Evolutionary conservation across 2,888 invertebrate genomes (phyloP).

Genomic region (Cephus runcator): DNA sequence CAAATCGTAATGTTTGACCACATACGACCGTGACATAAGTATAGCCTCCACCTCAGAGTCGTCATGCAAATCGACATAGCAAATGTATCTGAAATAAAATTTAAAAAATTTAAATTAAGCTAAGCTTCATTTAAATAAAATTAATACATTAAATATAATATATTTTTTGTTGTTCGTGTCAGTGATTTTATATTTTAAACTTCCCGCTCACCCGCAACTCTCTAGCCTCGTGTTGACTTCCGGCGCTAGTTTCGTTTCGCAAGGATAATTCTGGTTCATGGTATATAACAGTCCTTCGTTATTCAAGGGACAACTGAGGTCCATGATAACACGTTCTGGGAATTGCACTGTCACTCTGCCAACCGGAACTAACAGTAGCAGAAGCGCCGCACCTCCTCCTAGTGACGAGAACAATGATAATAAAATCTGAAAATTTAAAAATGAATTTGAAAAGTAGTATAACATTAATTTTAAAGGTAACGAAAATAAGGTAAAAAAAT

Average conservation of each 20-base stretch:
- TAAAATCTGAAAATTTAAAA: slow-evolving; percentile 69
- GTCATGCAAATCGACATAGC: slow-evolving; percentile 62
- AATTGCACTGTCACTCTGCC: slow-evolving; percentile 76
- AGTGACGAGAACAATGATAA: slow-evolving; percentile 75
- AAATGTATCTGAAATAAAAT: slow-evolving; percentile 68
- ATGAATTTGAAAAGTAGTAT: background rate
- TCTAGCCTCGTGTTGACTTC: slow-evolving; percentile 47
- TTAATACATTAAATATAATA: background rate
- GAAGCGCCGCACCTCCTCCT: slow-evolving; percentile 75
- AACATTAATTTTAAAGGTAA: background rate
- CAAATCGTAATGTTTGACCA: slow-evolving; percentile 57
- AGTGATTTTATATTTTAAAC: background rate
- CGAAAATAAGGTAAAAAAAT: background rate
- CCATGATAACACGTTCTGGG: slow-evolving; percentile 72
- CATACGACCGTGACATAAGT: slow-evolving; percentile 69
- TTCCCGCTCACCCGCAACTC: slow-evolving; percentile 55
- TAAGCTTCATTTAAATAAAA: background rate
- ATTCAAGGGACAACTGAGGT: slow-evolving; percentile 67
- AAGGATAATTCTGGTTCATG: slow-evolving; percentile 51
- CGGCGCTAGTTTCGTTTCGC: slow-evolving; percentile 45
- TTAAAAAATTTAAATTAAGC: background rate
- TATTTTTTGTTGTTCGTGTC: slow-evolving; percentile 1
- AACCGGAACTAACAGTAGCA: slow-evolving; percentile 77
- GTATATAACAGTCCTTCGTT: slow-evolving; percentile 44
- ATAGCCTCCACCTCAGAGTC: slow-evolving; percentile 66